Evolutionary conservation across 2,888 invertebrate species (phyloP).

Genomic region (Sinotaia quadrata): DNA sequence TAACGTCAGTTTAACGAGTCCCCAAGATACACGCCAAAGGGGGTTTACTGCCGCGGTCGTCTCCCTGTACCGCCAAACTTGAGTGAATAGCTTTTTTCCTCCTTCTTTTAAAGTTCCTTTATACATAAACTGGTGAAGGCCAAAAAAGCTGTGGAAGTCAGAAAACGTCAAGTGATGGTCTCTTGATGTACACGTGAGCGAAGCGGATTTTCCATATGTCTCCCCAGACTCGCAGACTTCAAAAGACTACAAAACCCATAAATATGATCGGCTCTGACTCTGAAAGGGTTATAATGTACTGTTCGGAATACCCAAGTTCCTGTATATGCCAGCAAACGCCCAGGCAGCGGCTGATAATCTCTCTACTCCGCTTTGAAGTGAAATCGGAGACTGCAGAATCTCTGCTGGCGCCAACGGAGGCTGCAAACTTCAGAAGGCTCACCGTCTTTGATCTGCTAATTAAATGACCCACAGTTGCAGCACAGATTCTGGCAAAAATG

Average conservation of each 20-base stretch:
- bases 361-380: constrained; percentile 36
- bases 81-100: constrained; percentile 21
- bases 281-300: constrained; percentile 28
- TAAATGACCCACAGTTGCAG: constrained; percentile 42
- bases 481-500: constrained; percentile 36
- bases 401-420: constrained; percentile 23
- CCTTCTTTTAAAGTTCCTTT: too few species aligned
- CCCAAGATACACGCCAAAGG: background rate
- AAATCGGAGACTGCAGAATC: constrained; percentile 32
- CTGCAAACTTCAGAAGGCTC: constrained; percentile 35
- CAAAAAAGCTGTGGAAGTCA: constrained; percentile 1
- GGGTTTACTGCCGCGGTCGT: background rate
- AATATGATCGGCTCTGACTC: constrained; percentile 34
- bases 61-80: constrained; percentile 7
- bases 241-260: constrained; percentile 31
- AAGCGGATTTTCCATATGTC: constrained; percentile 30
- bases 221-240: constrained; percentile 27
- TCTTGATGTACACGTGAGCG: constrained; percentile 5
- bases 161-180: background rate
- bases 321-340: constrained; percentile 18
- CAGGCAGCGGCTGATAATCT: constrained; percentile 24
- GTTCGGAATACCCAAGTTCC: constrained; percentile 10
- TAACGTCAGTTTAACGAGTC: constrained; percentile 1
- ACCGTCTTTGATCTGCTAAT: constrained; percentile 52
- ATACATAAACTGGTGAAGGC: constrained; percentile 13